Conservation (phyloP, 2,888 invertebrate species). For the Acrobasis suavella region DNA sequence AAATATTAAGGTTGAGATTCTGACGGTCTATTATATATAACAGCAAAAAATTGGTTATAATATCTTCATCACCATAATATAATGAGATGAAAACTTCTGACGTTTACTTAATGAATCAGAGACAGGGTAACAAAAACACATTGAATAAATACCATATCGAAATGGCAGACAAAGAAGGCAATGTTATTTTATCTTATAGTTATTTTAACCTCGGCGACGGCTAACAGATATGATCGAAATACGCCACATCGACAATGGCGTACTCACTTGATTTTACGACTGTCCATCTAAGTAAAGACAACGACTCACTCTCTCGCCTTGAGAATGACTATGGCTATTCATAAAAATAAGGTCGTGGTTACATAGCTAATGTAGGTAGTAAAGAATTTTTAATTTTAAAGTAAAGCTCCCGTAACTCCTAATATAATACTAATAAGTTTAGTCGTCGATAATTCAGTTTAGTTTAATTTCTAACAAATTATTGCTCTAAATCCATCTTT, state of each 20-base stretch:
- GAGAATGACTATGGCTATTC: constrained; percentile 16
- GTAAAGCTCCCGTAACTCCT: too few species aligned
- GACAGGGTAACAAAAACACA: constrained; percentile 9
- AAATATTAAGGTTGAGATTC: too few species aligned
- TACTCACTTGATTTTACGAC: constrained; percentile 22
- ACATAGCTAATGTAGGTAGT: not conserved
- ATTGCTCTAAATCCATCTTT: too few species aligned
- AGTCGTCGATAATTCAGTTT: too few species aligned
- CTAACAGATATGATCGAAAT: constrained; percentile 15
- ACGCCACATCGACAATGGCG: constrained; percentile 3
- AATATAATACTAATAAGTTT: too few species aligned
- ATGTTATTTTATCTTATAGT: constrained; percentile 18
- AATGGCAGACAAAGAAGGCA: constrained; percentile 12
- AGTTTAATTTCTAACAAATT: too few species aligned
- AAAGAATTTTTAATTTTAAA: too few species aligned
- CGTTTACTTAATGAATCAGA: constrained; percentile 4
- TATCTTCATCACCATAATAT: too few species aligned
- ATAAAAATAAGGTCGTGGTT: constrained; percentile 18
- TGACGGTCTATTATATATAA: too few species aligned
- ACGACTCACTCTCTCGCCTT: constrained; percentile 20
- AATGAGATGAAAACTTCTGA: too few species aligned
- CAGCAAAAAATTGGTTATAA: too few species aligned
- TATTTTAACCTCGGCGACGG: constrained; percentile 18
- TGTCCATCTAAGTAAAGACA: constrained; percentile 15
- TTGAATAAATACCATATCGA: constrained; percentile 11